Base-by-base conservation (phyloP, 1,140 invertebrate genomes). In the Microplitis mediator region DNA sequence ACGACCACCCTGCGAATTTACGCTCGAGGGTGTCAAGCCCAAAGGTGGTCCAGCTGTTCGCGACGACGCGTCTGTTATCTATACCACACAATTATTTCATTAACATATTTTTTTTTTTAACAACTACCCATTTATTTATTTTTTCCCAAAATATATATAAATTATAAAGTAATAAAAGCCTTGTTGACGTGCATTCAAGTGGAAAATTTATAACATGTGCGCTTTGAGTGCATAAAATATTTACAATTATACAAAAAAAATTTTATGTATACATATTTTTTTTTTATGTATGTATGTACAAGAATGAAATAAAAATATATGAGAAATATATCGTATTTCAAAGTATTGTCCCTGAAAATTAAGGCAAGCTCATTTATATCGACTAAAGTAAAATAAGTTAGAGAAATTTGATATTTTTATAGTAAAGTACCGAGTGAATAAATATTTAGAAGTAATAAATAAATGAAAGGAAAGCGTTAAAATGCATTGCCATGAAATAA, bases 1-100 rank as follows among this genome's bases (percentile, higher is more conserved):
- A 76, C 78, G 83, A 81, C 81, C 78, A 77, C 78, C 78, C 73
- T 80, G 77, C 54, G 77, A 72, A 79, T 76, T 80, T 76, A 77
- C 72, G 68, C 78, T 79, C 51, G 68, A 77, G 71, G 76, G 71
- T 63, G 77, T 74, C 69, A 31, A 65, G 65, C 72, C 75, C 74
- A 69, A 71, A 13, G 75, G 73, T 75, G 67, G 64, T 77, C 77
- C 73, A 71, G 50, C 16, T 8, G 4, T 32, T 51, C 34, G 5
- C 36, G 39, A 35, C n/a, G 62, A 32, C 50, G 65, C 65, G 31
- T 67, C 50, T 11, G 50, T 67, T 3, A 68, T 58, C 52, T 58
- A 68, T 58, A 45, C 23, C 39, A 36, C 34, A 68, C 56, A 68
- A 68, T n/a, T 64, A 36, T 35, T 50, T 13, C 16, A 64, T 64